phyloP scores from a whole-genome alignment of 2,797 vertebrate genomes.

The Odontamblyopus lacepedii region DNA sequence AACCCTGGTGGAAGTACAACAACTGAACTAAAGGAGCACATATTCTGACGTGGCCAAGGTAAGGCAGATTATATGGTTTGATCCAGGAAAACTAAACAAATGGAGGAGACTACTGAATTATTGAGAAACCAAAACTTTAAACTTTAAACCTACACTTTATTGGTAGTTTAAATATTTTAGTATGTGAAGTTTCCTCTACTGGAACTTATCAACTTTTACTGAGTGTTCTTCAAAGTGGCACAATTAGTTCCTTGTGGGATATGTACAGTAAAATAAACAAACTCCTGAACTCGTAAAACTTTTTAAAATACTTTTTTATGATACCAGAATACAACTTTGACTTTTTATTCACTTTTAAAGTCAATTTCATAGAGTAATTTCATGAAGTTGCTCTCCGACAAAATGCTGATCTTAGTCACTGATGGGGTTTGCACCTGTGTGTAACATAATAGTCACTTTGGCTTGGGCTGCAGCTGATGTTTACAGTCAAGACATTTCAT shows the following conservation, averaged over 20 bases:
- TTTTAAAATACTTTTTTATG: not conserved
- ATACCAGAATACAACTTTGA: not conserved
- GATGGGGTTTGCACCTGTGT: slow-evolving; percentile 54
- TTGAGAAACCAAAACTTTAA: not conserved
- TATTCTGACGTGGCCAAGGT: slow-evolving; percentile 65
- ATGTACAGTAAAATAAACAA: not conserved
- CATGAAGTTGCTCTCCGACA: slow-evolving; percentile 14
- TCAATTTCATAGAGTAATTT: not conserved
- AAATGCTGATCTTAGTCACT: slow-evolving; percentile 26
- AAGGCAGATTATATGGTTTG: slow-evolving; percentile 49
- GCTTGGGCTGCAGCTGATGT: slow-evolving; percentile 32
- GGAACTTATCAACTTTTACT: not conserved
- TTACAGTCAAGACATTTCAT: slow-evolving; percentile 43
- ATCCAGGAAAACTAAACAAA: slow-evolving; percentile 19
- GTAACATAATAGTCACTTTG: slow-evolving; percentile 48
- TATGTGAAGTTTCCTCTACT: not conserved
- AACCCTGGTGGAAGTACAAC: slow-evolving; percentile 70
- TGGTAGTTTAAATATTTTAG: not conserved
- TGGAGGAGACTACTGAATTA: slow-evolving; percentile 6
- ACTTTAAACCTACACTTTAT: not conserved
- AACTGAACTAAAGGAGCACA: slow-evolving; percentile 53
- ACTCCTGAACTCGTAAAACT: not conserved
- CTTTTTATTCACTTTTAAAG: not conserved
- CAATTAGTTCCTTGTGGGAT: not conserved
- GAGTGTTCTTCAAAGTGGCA: not conserved